These are phyloP conservation scores for Crotalus horridus DNA, from an alignment of 2,113 vertebrate species.

Conservation along the genomic window DNA sequence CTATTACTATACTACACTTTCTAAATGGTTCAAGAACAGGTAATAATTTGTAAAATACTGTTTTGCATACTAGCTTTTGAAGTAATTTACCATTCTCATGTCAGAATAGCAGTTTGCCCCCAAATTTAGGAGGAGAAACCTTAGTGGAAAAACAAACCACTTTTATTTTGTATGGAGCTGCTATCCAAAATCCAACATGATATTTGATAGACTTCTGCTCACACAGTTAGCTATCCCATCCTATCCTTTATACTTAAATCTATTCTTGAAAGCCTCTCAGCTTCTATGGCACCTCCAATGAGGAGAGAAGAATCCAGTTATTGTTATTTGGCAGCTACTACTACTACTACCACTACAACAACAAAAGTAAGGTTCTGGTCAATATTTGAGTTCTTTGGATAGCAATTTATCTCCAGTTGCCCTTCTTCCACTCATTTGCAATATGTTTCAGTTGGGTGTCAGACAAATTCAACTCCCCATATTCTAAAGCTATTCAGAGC, in stretches of 20 bases:
- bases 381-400: neutral
- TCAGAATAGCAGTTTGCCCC: neutral
- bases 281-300: neutral
- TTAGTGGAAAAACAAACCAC: neutral
- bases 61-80: neutral
- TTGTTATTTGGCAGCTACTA: neutral
- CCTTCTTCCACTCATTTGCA: slow-evolving; percentile 13
- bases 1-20: neutral
- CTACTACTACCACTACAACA: too few relatives aligned
- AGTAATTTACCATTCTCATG: neutral
- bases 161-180: neutral
- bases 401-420: neutral
- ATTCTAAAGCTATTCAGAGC: slow-evolving; percentile 20
- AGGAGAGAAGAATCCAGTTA: neutral
- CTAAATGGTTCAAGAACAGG: neutral
- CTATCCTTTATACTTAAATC: neutral
- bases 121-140: neutral
- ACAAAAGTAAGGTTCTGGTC: too few relatives aligned
- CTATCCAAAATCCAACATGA: neutral
- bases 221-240: neutral
- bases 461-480: slow-evolving; percentile 1
- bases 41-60: neutral
- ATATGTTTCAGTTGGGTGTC: neutral
- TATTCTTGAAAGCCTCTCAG: neutral
- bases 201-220: neutral